Base-by-base conservation (phyloP, 2,888 invertebrate genomes). In the Emmelina monodactyla region DNA sequence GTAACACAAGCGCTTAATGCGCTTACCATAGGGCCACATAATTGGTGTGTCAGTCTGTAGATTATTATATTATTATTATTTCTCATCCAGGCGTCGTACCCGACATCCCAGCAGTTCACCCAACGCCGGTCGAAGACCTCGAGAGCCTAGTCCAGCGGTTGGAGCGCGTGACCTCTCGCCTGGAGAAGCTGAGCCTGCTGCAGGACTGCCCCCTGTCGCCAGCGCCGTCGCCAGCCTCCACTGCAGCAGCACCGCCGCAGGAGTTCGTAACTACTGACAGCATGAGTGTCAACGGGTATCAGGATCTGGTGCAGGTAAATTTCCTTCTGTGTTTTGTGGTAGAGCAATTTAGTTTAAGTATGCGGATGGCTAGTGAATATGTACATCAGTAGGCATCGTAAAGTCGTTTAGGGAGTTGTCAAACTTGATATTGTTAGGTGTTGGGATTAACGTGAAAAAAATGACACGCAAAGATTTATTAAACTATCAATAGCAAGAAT, bases 261-360 rank as follows among this genome's bases (percentile, higher is more conserved):
- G 47, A 54, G 13, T 46, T 51, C 38, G 43, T 34, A 35, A 44
- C 38, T 14, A 50, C 58, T 15, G 62, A 57, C 60, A 75, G 55
- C 47, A 92, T 92, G 92, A 91, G 91, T 58, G 84, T 90, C 46
- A 82, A 84, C 53, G 90, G 88, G 12, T 92, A 86, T 62, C 83
- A 86, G 55, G 88, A 90, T 59, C 82, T 92, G 44, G 62, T 92
- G 43, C 78, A 75, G 69, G 81, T 80, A 37, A 42, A 50, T 35
- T 13, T 14, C 22, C 7, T 16, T n/a, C 15, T n/a, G 25, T 9
- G 4, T 25, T 25, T 9, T 7, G 3, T 25, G 9, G 4, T 25
- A 25, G n/a, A n/a, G n/a, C n/a, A n/a, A n/a, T n/a, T n/a, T n/a
- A n/a, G n/a, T n/a, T n/a, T n/a, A n/a, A n/a, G n/a, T n/a, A n/a